phyloP scores from a whole-genome alignment of 1,140 invertebrate species.

The Drosophila triauraria region DNA sequence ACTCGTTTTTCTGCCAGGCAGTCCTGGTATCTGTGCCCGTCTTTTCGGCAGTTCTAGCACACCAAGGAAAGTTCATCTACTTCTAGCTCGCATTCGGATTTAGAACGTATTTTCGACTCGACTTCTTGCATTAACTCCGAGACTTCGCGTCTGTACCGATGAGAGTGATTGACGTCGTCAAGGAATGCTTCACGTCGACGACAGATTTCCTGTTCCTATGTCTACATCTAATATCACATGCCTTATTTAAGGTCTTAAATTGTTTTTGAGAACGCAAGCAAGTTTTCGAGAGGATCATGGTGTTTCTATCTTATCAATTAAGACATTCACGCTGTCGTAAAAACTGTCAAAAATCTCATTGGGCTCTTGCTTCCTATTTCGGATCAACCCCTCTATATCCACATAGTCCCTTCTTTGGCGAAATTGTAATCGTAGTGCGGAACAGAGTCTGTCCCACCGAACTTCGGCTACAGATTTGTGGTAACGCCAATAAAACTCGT shows the following conservation, averaged over 20 bases:
- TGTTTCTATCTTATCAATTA: too few species aligned
- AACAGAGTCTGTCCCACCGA: neutral
- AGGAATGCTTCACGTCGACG: neutral
- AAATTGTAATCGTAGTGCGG: too few species aligned
- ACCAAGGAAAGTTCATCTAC: neutral
- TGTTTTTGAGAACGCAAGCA: too few species aligned
- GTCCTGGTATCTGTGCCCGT: neutral
- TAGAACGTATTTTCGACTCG: neutral
- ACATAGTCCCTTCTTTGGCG: neutral
- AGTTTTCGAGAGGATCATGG: too few species aligned
- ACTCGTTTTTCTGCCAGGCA: neutral
- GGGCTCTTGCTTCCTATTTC: neutral
- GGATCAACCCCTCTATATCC: neutral
- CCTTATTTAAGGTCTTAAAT: too few species aligned
- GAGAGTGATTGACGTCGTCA: neutral
- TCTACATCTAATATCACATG: too few species aligned
- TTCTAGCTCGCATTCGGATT: neutral
- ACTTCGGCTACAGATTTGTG: neutral
- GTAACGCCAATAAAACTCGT: neutral
- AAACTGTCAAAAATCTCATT: neutral
- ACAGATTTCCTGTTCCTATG: too few species aligned
- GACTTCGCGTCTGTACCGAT: neutral
- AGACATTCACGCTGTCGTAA: too few species aligned
- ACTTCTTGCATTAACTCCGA: neutral
- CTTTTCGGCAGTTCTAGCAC: neutral